Conservation (phyloP, 1,140 invertebrate genomes). For the Brachionus manjavacas region DNA sequence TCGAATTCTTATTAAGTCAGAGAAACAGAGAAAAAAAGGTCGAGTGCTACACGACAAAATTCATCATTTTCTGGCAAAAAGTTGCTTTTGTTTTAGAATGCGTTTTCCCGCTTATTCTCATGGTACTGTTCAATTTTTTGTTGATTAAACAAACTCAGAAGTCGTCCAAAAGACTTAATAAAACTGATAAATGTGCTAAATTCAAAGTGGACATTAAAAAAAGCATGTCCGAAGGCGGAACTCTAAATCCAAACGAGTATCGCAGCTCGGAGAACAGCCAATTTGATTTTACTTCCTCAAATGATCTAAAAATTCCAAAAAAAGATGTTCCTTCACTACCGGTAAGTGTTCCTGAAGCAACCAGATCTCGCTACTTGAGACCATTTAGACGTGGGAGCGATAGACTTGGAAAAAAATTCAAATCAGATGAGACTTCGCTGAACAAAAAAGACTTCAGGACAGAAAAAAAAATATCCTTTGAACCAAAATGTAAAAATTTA, state of each 20-base stretch:
- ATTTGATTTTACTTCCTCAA: neutral
- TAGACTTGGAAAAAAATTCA: slow-evolving; percentile 4
- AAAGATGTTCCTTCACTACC: neutral
- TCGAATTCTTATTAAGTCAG: neutral
- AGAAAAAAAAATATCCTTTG: neutral
- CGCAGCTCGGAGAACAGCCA: neutral
- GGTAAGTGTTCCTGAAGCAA: neutral
- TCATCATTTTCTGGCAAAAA: slow-evolving; percentile 31
- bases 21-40: neutral
- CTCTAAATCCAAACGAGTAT: neutral
- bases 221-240: neutral
- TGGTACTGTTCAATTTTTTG: slow-evolving; percentile 19
- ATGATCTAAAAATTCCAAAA: neutral
- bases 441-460: neutral
- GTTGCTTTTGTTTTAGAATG: slow-evolving; percentile 25
- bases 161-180: slow-evolving; percentile 14
- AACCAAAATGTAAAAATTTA: slow-evolving; percentile 1
- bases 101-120: slow-evolving; percentile 11
- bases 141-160: slow-evolving; percentile 33
- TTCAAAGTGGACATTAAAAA: neutral
- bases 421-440: neutral
- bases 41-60: slow-evolving; percentile 36
- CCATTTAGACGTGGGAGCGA: neutral
- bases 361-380: neutral
- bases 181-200: neutral